Evolutionary conservation across 2,888 invertebrate genomes (phyloP), one percentile per base, ranked within the genome.

Genomic region (Spilarctia lutea): DNA sequence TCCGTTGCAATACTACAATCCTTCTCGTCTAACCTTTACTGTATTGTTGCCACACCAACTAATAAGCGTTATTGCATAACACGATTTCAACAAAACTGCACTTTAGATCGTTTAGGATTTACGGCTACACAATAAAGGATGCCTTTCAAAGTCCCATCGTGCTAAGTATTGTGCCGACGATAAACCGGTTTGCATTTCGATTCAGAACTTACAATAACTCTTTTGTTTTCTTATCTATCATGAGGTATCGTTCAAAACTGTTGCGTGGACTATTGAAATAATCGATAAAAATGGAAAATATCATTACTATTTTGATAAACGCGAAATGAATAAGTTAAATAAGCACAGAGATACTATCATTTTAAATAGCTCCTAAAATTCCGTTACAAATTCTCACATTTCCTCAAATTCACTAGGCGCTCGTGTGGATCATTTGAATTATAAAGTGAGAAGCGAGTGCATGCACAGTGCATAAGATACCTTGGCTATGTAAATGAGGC

Each of bases 331-430:
- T 60, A 60, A 60, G 16, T 63, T 18, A 63, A 69, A 75, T 79
- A 77, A 82, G 68, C 78, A 84, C 81, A 84, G 79, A 84, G 78
- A 81, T 76, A 77, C 75, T 83, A 74, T 79, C 74, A 73, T 33
- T 80, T 81, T 76, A 84, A 82, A 83, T 81, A 80, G 77, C 80
- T 79, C 76, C 86, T 89, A 89, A 91, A 92, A 91, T 90, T 90
- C 94, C 95, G 95, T 95, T 95, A 94, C 89, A 91, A 92, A 91
- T 94, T 95, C 95, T 92, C 95, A 95, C 95, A 94, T 94, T 94
- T 92, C 90, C 92, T 89, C 86, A 87, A 90, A 91, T 90, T 88
- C 89, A 89, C 88, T 87, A 85, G 89, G 77, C 87, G 86, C 89
- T 90, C 88, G 87, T 87, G 89, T 85, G 91, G 89, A 92, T 93